Base-by-base conservation (phyloP, 2,797 vertebrate species). In the Danio choprae region DNA sequence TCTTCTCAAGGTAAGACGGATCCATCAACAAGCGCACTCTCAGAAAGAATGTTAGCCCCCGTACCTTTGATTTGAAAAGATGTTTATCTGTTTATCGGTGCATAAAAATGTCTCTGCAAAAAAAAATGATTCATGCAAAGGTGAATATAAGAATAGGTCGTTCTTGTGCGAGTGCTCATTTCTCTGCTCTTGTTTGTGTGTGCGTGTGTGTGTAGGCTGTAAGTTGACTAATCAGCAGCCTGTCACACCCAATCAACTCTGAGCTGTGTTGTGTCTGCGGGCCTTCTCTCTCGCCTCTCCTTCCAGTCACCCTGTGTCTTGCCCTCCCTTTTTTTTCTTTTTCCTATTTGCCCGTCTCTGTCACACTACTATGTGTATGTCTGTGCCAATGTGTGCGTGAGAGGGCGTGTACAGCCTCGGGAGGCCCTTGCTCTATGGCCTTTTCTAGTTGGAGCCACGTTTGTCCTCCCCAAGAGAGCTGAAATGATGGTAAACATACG, bases 1-100 rank as follows among this genome's bases (percentile, higher is more conserved):
- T 87, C 96, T 99, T 81, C 96, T 99, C 48, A 99, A 99, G 97
- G 98, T 98, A 97, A 93, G 88, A 44, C 83, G 67, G 22, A 60
- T 74, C 44, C 58, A 48, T 56, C 7, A 81, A 18, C 18, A 67
- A 41, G 51, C 51, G 64, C 40, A 62, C 40, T 50, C 15, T 73
- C 13, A n/a, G 55, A 16, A 16, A 38, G 29, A 38, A 70, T 40
- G 62, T 13, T 56, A 56, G 18, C 51, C 53, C 75, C 71, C 44
- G 8, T 36, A 7, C 53, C 20, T 56, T 55, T 29, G 20, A 55
- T 60, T 48, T 74, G 40, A 43, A 18, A 46, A 16, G 9, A 53
- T 53, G 55, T 59, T 63, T 64, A 8, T 60, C n/a, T 79, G 77
- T 48, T 68, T 58, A 55, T 74, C 22, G 83, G 84, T 80, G 71